A percentile compares a stretch with the other conserved stretches of the same genome.
Evolutionary conservation across 2,113 vertebrate species (phyloP).

Genomic region (Pyxicephalus adspersus): DNA sequence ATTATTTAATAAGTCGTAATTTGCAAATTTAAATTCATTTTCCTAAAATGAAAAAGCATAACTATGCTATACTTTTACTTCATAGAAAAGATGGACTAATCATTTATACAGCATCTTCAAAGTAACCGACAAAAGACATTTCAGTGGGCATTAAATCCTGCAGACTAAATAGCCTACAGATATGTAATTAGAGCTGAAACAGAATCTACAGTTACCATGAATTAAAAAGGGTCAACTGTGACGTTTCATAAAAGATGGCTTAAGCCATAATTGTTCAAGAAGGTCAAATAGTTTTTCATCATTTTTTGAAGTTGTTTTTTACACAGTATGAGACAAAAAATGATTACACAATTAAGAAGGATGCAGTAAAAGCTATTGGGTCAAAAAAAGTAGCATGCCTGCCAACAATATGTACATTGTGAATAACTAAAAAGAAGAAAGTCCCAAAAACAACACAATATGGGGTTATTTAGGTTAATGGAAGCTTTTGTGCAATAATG

Average conservation of each 20-base stretch:
- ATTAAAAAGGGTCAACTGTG: constrained; percentile 53
- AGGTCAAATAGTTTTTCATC: constrained; percentile 58
- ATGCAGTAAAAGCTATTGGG: constrained; percentile 22
- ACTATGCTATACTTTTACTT: constrained; percentile 44
- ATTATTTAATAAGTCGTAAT: constrained; percentile 56
- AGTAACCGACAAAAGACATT: constrained; percentile 50
- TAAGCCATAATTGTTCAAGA: constrained; percentile 59
- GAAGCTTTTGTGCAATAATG: not conserved
- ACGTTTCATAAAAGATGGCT: constrained; percentile 59
- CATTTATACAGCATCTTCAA: constrained; percentile 55
- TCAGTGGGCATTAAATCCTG: constrained; percentile 51
- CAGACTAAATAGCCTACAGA: constrained; percentile 57
- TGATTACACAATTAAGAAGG: constrained; percentile 51
- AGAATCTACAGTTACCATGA: constrained; percentile 53
- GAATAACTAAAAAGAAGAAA: not conserved
- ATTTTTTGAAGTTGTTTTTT: constrained; percentile 58
- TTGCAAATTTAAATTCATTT: constrained; percentile 56
- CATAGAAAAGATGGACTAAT: constrained; percentile 48
- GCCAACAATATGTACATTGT: constrained; percentile 29
- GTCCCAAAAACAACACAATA: constrained; percentile 36
- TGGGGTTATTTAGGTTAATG: constrained; percentile 33
- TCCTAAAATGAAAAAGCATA: constrained; percentile 62
- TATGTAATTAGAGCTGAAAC: constrained; percentile 59
- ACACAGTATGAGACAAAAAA: constrained; percentile 52
- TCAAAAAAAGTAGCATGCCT: constrained; percentile 36